Evolutionary conservation across 1,140 invertebrate species (phyloP).

Genomic region (Oedothorax gibbosus): DNA sequence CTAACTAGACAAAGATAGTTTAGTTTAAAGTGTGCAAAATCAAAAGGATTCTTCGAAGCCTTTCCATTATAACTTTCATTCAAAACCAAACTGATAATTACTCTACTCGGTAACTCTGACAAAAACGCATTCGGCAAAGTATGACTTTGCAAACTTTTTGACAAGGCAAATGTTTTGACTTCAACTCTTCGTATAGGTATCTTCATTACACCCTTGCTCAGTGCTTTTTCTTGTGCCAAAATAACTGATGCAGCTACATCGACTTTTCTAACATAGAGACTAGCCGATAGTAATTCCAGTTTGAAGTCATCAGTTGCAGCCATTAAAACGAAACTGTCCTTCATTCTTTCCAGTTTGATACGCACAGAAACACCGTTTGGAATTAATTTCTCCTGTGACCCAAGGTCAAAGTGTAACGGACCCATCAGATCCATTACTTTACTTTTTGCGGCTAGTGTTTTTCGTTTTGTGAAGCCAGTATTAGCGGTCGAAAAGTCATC

Average conservation of each 20-base stretch:
- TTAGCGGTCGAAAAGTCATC: background rate
- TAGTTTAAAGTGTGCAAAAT: background rate
- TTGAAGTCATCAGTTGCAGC: background rate
- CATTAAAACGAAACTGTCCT: background rate
- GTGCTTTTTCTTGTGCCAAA: constrained; percentile 3
- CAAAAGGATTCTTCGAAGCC: background rate
- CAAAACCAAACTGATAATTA: background rate
- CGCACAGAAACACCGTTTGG: background rate
- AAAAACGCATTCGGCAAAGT: constrained; percentile 3
- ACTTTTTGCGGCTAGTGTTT: background rate
- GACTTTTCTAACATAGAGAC: constrained; percentile 27
- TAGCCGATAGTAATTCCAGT: background rate
- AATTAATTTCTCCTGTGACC: background rate
- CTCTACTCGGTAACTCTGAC: background rate
- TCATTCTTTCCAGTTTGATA: constrained; percentile 20
- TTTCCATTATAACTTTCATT: constrained; percentile 21
- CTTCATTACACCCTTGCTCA: background rate
- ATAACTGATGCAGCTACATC: constrained; percentile 14
- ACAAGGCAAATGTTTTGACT: constrained; percentile 12
- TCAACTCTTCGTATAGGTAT: constrained; percentile 8
- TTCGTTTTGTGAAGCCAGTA: background rate
- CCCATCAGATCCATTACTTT: constrained; percentile 14
- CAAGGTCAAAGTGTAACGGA: constrained; percentile 18
- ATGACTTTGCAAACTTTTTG: background rate
- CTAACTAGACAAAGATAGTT: background rate